Evolutionary conservation across 2,888 invertebrate species (phyloP), one percentile per base, ranked within the genome.

Genomic region (Thymelicus sylvestris): DNA sequence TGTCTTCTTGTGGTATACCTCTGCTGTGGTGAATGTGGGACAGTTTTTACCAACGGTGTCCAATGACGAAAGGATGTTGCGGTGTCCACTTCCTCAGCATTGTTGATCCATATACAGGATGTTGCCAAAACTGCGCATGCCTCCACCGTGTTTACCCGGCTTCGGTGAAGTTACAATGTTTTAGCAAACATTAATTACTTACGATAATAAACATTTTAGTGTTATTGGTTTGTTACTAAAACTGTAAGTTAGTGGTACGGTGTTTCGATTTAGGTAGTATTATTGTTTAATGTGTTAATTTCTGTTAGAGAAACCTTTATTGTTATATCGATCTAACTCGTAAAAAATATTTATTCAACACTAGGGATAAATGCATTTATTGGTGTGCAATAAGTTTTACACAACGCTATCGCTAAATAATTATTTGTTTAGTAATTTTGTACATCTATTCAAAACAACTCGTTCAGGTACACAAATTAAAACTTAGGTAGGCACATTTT

Each of bases 21-120:
- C 0, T 10, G 12, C 38, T 7, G 48, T 31, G 47, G 38, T 57
- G 47, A 31, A 59, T 59, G 48, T 59, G 57, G 48, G 47, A 39
- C 64, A 75, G 74, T 73, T 73, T 73, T 73, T 73, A 67, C 78
- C 79, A 78, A 10, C 48, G 65, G 70, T 70, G 60, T 70, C 59
- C 50, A 31, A 60, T 70, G 78, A 77, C 74, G 76, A 79, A 79
- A 89, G 93, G 93, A 93, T 93, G 93, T 93, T 92, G 91, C 91
- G 91, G 91, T 89, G 87, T 87, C 86, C 87, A 91, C 90, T 89
- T 92, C 93, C 92, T 86, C 79, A 76, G 77, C 74, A 73, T 72
- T 88, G 91, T 90, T 89, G 89, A 82, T 85, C 83, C 76, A 77
- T 77, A 55, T 76, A 84, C 91, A 90, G 93, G 92, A 93, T 93